phyloP scores from a whole-genome alignment of 2,888 invertebrate species.

The Pyrocoelia pectoralis region DNA sequence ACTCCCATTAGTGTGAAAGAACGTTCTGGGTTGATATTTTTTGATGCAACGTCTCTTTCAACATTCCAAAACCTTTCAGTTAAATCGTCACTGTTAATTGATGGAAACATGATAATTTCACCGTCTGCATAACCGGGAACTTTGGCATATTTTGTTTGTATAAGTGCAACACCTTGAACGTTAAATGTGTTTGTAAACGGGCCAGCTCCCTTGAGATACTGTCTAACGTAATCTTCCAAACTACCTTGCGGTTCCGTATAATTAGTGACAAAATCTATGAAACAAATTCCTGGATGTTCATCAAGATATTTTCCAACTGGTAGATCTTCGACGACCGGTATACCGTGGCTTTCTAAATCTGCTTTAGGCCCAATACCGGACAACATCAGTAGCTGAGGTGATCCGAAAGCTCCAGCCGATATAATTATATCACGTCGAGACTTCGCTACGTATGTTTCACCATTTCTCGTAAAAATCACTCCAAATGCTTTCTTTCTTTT shows the following conservation, averaged over 20 bases:
- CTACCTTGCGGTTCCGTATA: neutral
- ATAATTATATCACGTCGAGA: slow-evolving; percentile 74
- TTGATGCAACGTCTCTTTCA: neutral
- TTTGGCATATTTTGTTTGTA: neutral
- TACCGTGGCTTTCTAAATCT: slow-evolving; percentile 76
- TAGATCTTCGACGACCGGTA: slow-evolving; percentile 76
- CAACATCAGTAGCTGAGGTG: slow-evolving; percentile 91
- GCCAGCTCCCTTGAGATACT: neutral
- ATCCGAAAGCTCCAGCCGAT: slow-evolving; percentile 90
- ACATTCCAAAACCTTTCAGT: neutral
- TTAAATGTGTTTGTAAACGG: neutral
- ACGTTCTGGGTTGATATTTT: neutral
- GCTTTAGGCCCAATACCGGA: slow-evolving; percentile 80
- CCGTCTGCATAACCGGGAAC: neutral
- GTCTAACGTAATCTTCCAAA: neutral
- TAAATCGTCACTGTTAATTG: neutral
- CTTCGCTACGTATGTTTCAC: neutral
- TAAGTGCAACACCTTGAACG: neutral
- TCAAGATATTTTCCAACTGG: slow-evolving; percentile 88
- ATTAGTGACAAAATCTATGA: neutral
- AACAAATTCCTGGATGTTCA: slow-evolving; percentile 67
- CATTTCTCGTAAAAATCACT: neutral
- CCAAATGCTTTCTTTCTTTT: slow-evolving; percentile 13
- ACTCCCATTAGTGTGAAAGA: neutral
- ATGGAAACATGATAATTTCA: neutral